Evolutionary conservation across 1,140 invertebrate species (phyloP).

Genomic region (Diabrotica undecimpunctata): DNA sequence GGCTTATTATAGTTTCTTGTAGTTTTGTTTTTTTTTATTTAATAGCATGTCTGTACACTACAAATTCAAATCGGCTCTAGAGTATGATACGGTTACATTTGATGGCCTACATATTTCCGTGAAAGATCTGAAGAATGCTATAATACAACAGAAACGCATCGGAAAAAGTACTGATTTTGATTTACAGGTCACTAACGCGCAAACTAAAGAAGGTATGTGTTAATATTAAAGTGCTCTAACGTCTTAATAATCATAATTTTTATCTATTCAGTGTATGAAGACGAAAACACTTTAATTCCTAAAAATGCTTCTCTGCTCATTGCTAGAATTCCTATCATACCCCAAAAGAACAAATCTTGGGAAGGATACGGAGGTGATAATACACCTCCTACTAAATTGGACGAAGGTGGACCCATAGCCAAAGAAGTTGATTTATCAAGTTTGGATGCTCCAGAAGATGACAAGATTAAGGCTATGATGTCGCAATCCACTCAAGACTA

Average conservation of each 20-base stretch:
- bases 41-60: constrained; percentile 89
- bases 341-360: constrained; percentile 74
- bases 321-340: constrained; percentile 79
- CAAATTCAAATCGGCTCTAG: constrained; percentile 94
- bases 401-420: constrained; percentile 51
- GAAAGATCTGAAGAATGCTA: constrained; percentile 89
- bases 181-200: constrained; percentile 93
- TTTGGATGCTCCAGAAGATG: constrained; percentile 90
- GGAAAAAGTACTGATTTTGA: constrained; percentile 94
- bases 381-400: constrained; percentile 49
- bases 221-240: not conserved
- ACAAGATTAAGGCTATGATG: constrained; percentile 97
- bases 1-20: not conserved
- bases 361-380: constrained; percentile 47
- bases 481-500: constrained; percentile 93
- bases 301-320: constrained; percentile 98
- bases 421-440: constrained; percentile 79
- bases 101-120: constrained; percentile 96
- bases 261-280: constrained; percentile 76
- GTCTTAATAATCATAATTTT: constrained; percentile 7
- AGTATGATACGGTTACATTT: constrained; percentile 94
- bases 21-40: constrained; percentile 2
- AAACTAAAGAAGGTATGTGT: constrained; percentile 89
- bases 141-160: constrained; percentile 91
- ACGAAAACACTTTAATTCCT: constrained; percentile 86